Percentiles rank a stretch among this genome's conserved stretches.
phyloP scores from a whole-genome alignment of 2,797 vertebrate species.

The Lutjanus argentimaculatus region DNA sequence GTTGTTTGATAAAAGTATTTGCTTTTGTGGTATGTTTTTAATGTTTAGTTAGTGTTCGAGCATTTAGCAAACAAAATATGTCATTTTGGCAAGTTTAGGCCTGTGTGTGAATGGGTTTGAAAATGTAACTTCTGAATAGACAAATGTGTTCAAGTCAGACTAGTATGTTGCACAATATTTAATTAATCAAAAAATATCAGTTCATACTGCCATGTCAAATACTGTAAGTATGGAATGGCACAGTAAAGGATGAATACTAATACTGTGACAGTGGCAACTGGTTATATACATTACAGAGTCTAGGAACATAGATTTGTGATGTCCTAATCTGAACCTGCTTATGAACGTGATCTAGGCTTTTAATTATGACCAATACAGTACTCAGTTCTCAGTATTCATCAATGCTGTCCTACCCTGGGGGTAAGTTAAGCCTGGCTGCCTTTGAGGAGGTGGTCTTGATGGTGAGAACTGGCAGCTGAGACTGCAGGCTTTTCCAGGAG shows the following conservation, averaged over 20 bases:
- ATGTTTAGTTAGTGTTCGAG: too few species aligned
- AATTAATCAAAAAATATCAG: not conserved
- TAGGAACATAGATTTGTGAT: not conserved
- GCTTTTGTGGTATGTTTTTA: too few species aligned
- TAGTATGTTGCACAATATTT: not conserved
- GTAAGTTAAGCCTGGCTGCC: constrained; percentile 86
- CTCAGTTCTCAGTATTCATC: not conserved
- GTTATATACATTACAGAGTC: not conserved
- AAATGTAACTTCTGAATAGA: too few species aligned
- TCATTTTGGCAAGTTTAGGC: too few species aligned
- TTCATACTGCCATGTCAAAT: not conserved
- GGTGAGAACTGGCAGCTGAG: constrained; percentile 81
- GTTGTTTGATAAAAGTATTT: too few species aligned
- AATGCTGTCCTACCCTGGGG: constrained; percentile 86
- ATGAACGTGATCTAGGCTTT: not conserved
- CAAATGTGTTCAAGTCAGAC: too few species aligned
- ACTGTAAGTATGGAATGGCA: not conserved
- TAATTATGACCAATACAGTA: constrained; percentile 10
- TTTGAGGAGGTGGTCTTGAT: constrained; percentile 88
- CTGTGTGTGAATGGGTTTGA: too few species aligned
- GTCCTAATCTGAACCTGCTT: not conserved
- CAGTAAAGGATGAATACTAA: not conserved
- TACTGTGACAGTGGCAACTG: not conserved
- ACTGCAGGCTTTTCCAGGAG: constrained; percentile 86
- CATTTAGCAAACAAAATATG: too few species aligned